These are phyloP conservation scores for Ips nitidus DNA, from an alignment of 1,140 invertebrate genomes.

Conservation along the genomic window DNA sequence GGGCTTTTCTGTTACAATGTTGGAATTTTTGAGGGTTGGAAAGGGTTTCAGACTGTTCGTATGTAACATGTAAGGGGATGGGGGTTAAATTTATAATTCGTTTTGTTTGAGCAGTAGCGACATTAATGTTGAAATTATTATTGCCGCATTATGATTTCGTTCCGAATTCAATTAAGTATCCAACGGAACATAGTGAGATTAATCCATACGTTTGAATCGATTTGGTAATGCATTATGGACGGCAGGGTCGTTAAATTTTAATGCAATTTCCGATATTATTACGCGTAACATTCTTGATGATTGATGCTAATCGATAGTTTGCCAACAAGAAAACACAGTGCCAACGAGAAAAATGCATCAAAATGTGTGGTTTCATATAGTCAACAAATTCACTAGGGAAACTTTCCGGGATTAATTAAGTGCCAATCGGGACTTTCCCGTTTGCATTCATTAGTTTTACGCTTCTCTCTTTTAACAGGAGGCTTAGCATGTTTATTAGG, in stretches of 20 bases:
- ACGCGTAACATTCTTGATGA: background rate
- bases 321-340: background rate
- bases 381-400: background rate
- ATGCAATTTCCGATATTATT: background rate
- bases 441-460: slow-evolving; percentile 5
- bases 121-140: slow-evolving; percentile 15
- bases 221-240: slow-evolving; percentile 3
- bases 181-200: slow-evolving; percentile 5
- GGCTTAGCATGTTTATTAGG: slow-evolving; percentile 2
- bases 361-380: background rate
- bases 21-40: background rate
- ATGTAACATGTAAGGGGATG: too few relatives aligned
- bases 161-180: slow-evolving; percentile 17
- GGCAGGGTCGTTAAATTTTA: slow-evolving; percentile 6
- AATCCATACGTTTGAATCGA: slow-evolving; percentile 1
- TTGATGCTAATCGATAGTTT: background rate
- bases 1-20: background rate
- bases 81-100: too few relatives aligned
- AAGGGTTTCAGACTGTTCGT: too few relatives aligned
- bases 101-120: background rate
- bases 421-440: slow-evolving; percentile 3
- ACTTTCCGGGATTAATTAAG: slow-evolving; percentile 5
- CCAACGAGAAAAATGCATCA: background rate
- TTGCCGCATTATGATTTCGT: slow-evolving; percentile 7
- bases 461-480: background rate